Evolutionary conservation across 1,140 invertebrate genomes (phyloP), one percentile per base, ranked within the genome.

Genomic region (Drosophila santomea): DNA sequence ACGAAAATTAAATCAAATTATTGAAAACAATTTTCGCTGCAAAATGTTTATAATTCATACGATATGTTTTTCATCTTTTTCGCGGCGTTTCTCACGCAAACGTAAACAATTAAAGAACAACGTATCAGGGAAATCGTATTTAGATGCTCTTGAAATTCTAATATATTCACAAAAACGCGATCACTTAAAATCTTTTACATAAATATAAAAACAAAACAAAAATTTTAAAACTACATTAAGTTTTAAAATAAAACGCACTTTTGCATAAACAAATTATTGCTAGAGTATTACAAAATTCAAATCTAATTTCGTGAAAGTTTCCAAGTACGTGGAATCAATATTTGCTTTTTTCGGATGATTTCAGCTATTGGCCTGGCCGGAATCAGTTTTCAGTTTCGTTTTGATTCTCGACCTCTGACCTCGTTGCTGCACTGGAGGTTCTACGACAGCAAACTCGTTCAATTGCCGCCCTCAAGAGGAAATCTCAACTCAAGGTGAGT

Each of bases 401-500:
- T 56, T 55, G 14, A 45, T 43, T 43, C 69, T 73, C 32, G 38
- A 60, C 20, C 48, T 75, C 38, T 44, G 47, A 47, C 36, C 25
- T 51, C 43, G 35, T 38, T 50, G 59, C 55, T 38, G 78, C 68
- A 36, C 90, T 92, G 91, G 91, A 92, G 90, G 88, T 91, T 66
- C 57, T 92, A 77, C 74, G 90, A 61, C 91, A 92, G 68, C 91
- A 89, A 80, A 86, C 91, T 43, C 90, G 91, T 73, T 92, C 91
- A 76, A 91, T 92, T 90, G 91, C 91, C 60, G 90, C 88, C 66
- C 91, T 92, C 59, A 91, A 90, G 74, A 92, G 90, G 74, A 92
- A 92, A 92, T 92, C 91, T 69, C 90, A 92, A 84, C 80, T 91
- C 91, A 92, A 92, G 91, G 91, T 92, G 90, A 86, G 66, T 57